These are phyloP conservation scores for Mus spicilegus DNA, from an alignment of 2,113 vertebrate genomes.

Conservation along the genomic window DNA sequence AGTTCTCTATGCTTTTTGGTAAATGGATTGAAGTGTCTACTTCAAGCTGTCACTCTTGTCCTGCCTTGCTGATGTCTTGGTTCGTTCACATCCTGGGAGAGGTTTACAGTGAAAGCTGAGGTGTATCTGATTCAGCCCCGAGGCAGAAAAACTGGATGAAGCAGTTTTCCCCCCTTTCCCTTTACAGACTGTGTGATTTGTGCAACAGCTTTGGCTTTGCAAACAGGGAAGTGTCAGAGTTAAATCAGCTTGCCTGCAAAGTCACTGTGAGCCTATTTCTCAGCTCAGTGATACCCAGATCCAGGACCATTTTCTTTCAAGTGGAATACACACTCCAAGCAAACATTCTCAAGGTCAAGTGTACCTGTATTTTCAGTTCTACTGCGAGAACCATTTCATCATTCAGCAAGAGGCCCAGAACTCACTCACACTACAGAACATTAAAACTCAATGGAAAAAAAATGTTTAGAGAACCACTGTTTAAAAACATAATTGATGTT, in stretches of 20 bases:
- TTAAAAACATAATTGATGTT: not conserved
- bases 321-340: not conserved
- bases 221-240: conserved; percentile 77
- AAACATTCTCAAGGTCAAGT: conserved; percentile 6
- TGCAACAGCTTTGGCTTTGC: conserved; percentile 68
- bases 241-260: conserved; percentile 63
- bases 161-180: conserved; percentile 34
- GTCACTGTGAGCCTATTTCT: conserved; percentile 56
- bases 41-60: conserved; percentile 49
- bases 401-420: not conserved
- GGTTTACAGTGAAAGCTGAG: conserved; percentile 42
- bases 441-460: not conserved
- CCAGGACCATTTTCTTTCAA: conserved; percentile 24
- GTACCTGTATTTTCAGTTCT: not conserved
- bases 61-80: conserved; percentile 22
- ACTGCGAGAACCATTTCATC: not conserved
- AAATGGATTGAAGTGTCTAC: conserved; percentile 55
- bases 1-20: conserved; percentile 31
- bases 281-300: conserved; percentile 55
- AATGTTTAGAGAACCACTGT: rapidly evolving
- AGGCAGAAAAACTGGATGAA: conserved; percentile 75
- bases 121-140: conserved; percentile 9
- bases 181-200: conserved; percentile 57
- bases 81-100: conserved; percentile 66
- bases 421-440: conserved; percentile 46